Percentiles rank a stretch among this genome's conserved stretches.
phyloP scores from a whole-genome alignment of 2,888 invertebrate genomes.

The Choristoneura rosaceana region DNA sequence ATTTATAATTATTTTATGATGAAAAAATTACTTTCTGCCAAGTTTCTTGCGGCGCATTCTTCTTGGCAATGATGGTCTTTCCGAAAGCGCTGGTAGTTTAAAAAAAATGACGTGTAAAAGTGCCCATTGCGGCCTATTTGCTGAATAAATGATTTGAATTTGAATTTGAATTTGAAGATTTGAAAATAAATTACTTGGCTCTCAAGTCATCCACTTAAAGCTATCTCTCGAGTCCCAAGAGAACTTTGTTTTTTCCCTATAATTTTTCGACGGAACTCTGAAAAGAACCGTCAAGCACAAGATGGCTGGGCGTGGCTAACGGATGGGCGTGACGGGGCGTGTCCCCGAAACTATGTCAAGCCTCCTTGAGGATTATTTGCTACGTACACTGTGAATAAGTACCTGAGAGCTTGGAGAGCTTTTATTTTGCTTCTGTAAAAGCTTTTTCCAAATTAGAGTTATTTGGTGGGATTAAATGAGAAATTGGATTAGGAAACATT shows the following conservation, averaged over 20 bases:
- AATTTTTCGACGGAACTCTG: slow-evolving; percentile 32
- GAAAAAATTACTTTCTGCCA: too few species aligned
- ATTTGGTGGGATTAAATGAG: slow-evolving; percentile 6
- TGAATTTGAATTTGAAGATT: too few species aligned
- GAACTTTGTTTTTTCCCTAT: background rate
- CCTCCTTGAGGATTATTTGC: slow-evolving; percentile 49
- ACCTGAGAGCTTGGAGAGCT: slow-evolving; percentile 31
- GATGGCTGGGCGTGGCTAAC: slow-evolving; percentile 54
- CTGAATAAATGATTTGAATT: too few species aligned
- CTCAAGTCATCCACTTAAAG: background rate
- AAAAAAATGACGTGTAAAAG: too few species aligned
- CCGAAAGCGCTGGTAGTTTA: too few species aligned
- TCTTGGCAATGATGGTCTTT: too few species aligned
- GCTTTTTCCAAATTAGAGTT: slow-evolving; percentile 12
- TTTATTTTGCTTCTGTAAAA: slow-evolving; percentile 18
- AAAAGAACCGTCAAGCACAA: slow-evolving; percentile 37
- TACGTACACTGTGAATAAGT: slow-evolving; percentile 22
- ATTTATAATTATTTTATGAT: too few species aligned
- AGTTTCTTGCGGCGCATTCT: too few species aligned
- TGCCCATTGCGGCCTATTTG: too few species aligned
- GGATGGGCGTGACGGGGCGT: slow-evolving; percentile 61
- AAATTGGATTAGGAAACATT: background rate
- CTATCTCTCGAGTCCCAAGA: background rate
- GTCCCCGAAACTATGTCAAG: slow-evolving; percentile 68
- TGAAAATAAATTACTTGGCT: too few species aligned